phyloP scores from a whole-genome alignment of 2,797 vertebrate genomes.

The Diceros bicornis region DNA sequence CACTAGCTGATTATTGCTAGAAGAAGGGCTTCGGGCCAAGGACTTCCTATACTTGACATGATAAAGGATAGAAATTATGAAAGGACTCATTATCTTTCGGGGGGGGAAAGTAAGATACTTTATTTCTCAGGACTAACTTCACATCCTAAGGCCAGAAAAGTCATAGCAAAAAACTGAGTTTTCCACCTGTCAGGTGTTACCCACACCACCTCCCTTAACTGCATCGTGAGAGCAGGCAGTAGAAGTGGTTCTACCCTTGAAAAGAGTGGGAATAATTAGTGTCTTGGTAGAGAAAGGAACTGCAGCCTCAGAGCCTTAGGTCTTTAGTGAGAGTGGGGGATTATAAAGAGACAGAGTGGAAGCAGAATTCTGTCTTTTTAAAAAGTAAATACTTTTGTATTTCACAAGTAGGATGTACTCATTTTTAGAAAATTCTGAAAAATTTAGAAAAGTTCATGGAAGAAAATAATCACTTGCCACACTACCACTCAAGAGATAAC shows the following conservation, averaged over 20 bases:
- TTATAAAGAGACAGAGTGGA: not conserved
- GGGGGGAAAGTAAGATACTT: not conserved
- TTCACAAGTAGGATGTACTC: not conserved
- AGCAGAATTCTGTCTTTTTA: not conserved
- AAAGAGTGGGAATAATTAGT: not conserved
- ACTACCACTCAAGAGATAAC: not conserved
- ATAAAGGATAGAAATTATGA: not conserved
- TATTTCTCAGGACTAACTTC: not conserved
- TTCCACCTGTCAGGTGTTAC: not conserved
- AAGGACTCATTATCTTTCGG: not conserved
- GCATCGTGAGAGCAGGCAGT: not conserved
- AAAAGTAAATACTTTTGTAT: not conserved
- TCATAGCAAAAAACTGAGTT: not conserved
- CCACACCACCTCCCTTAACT: not conserved
- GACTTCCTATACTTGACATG: not conserved
- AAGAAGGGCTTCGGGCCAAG: not conserved
- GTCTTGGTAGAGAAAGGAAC: not conserved
- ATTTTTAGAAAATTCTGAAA: slow-evolving; percentile 37
- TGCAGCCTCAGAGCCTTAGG: not conserved
- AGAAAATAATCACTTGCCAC: not conserved
- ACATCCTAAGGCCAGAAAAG: not conserved
- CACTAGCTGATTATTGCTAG: not conserved
- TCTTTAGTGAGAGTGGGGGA: not conserved
- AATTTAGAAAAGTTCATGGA: not conserved
- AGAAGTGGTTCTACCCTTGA: not conserved